Conservation (phyloP, 2,113 vertebrate genomes). For the Pholis gunnellus region DNA sequence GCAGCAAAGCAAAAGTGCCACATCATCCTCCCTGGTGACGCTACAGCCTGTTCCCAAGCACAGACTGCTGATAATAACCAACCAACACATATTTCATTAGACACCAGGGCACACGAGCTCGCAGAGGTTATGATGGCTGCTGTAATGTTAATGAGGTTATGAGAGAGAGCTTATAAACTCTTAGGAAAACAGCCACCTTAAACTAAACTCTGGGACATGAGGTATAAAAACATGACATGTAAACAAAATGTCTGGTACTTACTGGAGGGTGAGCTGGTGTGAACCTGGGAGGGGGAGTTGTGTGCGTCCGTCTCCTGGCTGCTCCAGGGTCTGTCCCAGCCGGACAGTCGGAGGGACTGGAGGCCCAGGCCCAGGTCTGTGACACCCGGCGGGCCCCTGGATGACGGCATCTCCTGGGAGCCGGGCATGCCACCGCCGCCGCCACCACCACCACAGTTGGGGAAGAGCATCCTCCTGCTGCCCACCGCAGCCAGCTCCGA, state of each 20-base stretch:
- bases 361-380: conserved; percentile 96
- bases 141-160: neutral
- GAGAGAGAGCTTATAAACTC: neutral
- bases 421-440: conserved; percentile 55
- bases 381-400: conserved; percentile 90
- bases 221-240: neutral
- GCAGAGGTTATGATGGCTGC: neutral
- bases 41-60: conserved; percentile 56
- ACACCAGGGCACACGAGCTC: neutral
- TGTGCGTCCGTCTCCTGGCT: conserved; percentile 90
- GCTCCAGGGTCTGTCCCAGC: conserved; percentile 98
- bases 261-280: conserved; percentile 92
- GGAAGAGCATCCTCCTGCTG: conserved; percentile 98
- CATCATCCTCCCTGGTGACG: conserved; percentile 77
- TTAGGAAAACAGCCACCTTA: neutral
- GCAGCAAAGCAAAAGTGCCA: conserved; percentile 78
- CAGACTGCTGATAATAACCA: conserved; percentile 34
- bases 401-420: conserved; percentile 88
- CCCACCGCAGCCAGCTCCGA: conserved; percentile 89
- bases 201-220: neutral
- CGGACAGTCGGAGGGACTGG: conserved; percentile 93
- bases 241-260: conserved; percentile 77
- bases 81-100: conserved; percentile 26
- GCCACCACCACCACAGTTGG: conserved; percentile 82
- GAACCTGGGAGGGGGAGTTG: conserved; percentile 79